Evolutionary conservation across 2,888 invertebrate genomes (phyloP).

Genomic region (Pristionchus mayeri): DNA sequence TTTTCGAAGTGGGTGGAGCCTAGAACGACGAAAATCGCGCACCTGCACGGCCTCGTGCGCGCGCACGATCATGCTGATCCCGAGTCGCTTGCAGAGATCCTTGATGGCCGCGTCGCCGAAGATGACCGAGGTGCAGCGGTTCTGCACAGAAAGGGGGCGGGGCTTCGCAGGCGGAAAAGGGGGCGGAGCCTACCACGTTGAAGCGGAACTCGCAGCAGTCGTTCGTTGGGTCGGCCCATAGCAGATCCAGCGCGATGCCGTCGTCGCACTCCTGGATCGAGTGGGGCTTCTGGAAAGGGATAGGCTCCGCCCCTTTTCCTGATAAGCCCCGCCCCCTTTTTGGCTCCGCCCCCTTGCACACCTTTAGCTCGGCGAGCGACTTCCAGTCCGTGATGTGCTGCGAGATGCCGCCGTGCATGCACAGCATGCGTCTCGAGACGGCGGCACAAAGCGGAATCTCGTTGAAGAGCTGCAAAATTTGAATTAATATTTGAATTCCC

Average conservation of each 20-base stretch:
- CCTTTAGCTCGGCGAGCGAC: conserved; percentile 56
- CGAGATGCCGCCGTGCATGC: conserved; percentile 72
- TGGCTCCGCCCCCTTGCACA: conserved; percentile 20
- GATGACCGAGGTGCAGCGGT: conserved; percentile 61
- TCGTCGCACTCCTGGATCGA: conserved; percentile 61
- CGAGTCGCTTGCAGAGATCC: conserved; percentile 57
- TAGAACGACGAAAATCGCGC: too few species aligned
- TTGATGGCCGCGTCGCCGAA: conserved; percentile 62
- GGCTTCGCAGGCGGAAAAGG: background rate
- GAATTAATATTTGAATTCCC: conserved; percentile 3
- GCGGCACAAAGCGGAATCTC: conserved; percentile 67
- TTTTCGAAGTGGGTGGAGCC: too few species aligned
- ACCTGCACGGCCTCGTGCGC: conserved; percentile 69
- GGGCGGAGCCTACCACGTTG: conserved; percentile 43
- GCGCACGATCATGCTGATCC: conserved; percentile 66
- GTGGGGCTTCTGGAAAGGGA: conserved; percentile 63
- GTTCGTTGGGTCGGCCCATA: conserved; percentile 69
- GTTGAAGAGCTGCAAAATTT: conserved; percentile 58
- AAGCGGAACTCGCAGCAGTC: conserved; percentile 51
- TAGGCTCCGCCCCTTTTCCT: conserved; percentile 1
- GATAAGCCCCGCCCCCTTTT: too few species aligned
- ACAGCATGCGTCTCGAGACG: conserved; percentile 62
- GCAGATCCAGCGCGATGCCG: conserved; percentile 62
- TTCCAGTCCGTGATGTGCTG: conserved; percentile 62
- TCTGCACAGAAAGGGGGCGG: conserved; percentile 38